Evolutionary conservation across 1,140 invertebrate genomes (phyloP), one percentile per base, ranked within the genome.

Genomic region (Holcopasites calliopsidis): DNA sequence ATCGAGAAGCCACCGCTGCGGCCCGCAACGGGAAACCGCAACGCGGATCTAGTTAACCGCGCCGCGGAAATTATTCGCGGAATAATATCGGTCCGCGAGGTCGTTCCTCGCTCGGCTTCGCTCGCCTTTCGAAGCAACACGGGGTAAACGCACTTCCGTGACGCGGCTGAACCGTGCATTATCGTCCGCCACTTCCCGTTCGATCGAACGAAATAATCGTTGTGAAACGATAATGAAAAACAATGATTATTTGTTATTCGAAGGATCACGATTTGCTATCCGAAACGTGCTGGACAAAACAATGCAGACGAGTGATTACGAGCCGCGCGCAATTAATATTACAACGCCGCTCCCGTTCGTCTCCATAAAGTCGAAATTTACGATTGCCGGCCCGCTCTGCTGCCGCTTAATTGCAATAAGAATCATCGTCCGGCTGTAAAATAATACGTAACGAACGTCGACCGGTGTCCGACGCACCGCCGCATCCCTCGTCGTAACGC

Each of bases 31-130:
- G 71, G 55, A 74, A 87, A 89, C 87, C 88, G 80, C 87, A 88
- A 83, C 87, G 75, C 81, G 83, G 65, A 83, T 84, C 87, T 87
- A 88, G 87, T 88, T 88, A 88, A 88, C 84, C 81, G 76, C 82
- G 78, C 82, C 79, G 80, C 82, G 82, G 80, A 83, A 83, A 83
- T 83, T 79, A 62, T 85, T 88, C 85, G 86, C 79, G 84, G 86
- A 88, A 87, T 88, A 87, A 88, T 85, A 83, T 85, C 52, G 58
- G 16, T n/a, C 23, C 58, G 60, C 49, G 50, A 57, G 49, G 77
- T 70, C 38, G 26, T 38, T 57, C 58, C 54, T 40, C 35, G 38
- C 40, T 69, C 35, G 52, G 31, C 35, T 60, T 49, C 50, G 40
- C 47, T 71, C 42, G 23, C 3, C 16, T 1, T 5, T 62, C 68